A percentile compares a stretch with the other conserved stretches of the same genome.
These are phyloP conservation scores for Perccottus glenii DNA, from an alignment of 2,113 vertebrate genomes.

Conservation along the genomic window DNA sequence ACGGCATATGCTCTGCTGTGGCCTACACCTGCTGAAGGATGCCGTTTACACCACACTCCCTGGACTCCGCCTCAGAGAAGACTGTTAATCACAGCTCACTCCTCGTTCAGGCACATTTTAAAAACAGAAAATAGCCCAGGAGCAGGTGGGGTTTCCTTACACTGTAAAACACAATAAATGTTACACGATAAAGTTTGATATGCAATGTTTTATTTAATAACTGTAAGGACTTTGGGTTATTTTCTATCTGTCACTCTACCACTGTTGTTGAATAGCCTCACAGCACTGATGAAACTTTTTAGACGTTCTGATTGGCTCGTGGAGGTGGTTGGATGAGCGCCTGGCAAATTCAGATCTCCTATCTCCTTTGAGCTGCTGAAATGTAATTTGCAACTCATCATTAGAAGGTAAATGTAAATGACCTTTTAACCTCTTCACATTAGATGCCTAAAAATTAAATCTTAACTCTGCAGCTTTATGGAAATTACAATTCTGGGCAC, in stretches of 20 bases:
- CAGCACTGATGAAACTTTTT: slow-evolving; percentile 10
- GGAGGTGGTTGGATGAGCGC: background rate
- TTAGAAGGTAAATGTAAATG: slow-evolving; percentile 1
- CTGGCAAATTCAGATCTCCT: background rate
- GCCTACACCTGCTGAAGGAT: slow-evolving; percentile 84
- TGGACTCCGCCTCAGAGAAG: slow-evolving; percentile 58
- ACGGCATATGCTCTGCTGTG: slow-evolving; percentile 85
- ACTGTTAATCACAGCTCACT: slow-evolving; percentile 78
- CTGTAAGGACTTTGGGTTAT: too few relatives aligned
- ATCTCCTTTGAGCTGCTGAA: slow-evolving; percentile 3
- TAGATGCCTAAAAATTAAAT: slow-evolving; percentile 20
- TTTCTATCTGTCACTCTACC: too few relatives aligned
- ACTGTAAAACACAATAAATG: background rate
- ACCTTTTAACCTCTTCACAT: background rate
- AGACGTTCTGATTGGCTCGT: background rate
- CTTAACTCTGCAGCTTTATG: slow-evolving; percentile 4
- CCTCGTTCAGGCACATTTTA: slow-evolving; percentile 70
- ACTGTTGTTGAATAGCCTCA: too few relatives aligned
- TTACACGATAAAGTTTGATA: too few relatives aligned
- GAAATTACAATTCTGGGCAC: slow-evolving; percentile 26
- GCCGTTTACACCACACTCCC: slow-evolving; percentile 74
- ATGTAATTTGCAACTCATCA: slow-evolving; percentile 16
- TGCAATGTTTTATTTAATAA: background rate
- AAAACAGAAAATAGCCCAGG: slow-evolving; percentile 64
- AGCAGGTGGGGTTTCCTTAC: slow-evolving; percentile 9